Evolutionary conservation across 2,797 vertebrate species (phyloP).

Genomic region (Clamator glandarius): DNA sequence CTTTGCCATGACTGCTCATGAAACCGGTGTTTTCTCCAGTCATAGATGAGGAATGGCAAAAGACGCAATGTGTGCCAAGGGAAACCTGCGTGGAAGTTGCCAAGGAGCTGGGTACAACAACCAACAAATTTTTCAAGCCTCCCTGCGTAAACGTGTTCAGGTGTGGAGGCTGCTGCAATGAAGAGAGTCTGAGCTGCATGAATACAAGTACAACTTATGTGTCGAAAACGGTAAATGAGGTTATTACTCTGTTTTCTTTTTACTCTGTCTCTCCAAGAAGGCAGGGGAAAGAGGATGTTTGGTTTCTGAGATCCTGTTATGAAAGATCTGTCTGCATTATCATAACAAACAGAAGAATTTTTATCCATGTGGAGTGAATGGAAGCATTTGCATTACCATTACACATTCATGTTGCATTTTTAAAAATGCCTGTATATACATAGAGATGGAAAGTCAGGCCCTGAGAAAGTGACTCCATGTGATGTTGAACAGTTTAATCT

Average conservation of each 20-base stretch:
- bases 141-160: constrained; percentile 93
- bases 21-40: constrained; percentile 73
- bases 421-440: background rate
- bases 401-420: background rate
- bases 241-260: constrained; percentile 17
- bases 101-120: constrained; percentile 88
- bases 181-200: constrained; percentile 89
- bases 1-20: background rate
- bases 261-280: background rate
- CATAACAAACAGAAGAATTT: constrained; percentile 44
- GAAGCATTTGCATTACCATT: background rate
- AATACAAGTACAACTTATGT: constrained; percentile 91
- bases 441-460: background rate
- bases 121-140: constrained; percentile 94
- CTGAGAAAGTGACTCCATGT: background rate
- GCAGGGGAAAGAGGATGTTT: constrained; percentile 52
- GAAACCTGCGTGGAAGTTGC: constrained; percentile 95
- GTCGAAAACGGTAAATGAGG: constrained; percentile 90
- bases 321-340: constrained; percentile 31
- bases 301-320: constrained; percentile 49
- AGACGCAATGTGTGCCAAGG: constrained; percentile 93
- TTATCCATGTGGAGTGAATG: background rate
- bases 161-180: constrained; percentile 95
- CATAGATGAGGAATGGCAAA: constrained; percentile 97
- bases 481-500: background rate